Evolutionary conservation across 2,797 vertebrate species (phyloP).

Genomic region (Linurgus olivaceus): DNA sequence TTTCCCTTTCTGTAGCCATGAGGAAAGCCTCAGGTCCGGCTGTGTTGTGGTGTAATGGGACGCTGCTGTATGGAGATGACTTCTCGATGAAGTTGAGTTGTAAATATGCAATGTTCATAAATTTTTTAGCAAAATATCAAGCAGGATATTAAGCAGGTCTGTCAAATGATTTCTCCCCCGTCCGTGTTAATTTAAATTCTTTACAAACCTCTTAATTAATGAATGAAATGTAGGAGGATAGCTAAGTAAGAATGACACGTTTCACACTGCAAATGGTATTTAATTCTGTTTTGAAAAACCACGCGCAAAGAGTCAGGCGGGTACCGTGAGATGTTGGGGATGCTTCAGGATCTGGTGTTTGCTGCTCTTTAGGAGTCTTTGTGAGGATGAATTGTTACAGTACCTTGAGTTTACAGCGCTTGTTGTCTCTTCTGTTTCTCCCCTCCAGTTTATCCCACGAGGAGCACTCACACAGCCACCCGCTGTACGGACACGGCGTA

Average conservation of each 20-base stretch:
- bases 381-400: not conserved
- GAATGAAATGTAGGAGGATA: conserved; percentile 66
- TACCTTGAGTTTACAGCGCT: not conserved
- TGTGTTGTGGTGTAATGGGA: not conserved
- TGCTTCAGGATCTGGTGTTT: not conserved
- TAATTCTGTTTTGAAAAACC: conserved; percentile 36
- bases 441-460: conserved; percentile 86
- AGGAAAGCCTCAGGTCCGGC: not conserved
- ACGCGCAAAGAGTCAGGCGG: not conserved
- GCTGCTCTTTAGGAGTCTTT: not conserved
- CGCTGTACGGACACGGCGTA: conserved; percentile 96
- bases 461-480: conserved; percentile 89
- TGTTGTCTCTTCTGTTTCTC: not conserved
- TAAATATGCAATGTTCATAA: conserved; percentile 41
- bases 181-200: conserved; percentile 58
- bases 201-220: conserved; percentile 69
- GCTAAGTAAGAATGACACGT: conserved; percentile 50
- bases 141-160: conserved; percentile 45
- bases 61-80: not conserved
- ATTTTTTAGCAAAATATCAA: conserved; percentile 63
- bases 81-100: conserved; percentile 27
- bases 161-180: conserved; percentile 52
- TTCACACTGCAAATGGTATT: conserved; percentile 12
- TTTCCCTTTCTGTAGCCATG: not conserved
- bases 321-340: not conserved